Base-by-base conservation (phyloP, 2,888 invertebrate species). In the Teinopalpus imperialis region DNA sequence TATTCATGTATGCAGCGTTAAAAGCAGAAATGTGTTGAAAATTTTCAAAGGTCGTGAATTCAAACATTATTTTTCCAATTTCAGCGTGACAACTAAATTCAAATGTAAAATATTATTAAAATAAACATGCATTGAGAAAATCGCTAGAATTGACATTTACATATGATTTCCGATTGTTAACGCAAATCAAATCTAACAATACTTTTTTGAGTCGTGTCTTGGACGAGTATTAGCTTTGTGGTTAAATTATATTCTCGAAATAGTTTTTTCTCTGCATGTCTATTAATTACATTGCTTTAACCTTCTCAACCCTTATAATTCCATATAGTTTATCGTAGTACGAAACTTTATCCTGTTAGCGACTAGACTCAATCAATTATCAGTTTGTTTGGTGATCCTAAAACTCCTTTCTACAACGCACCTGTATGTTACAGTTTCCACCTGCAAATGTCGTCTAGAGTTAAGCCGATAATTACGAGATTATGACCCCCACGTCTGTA, bases 391-490 rank as follows among this genome's bases (percentile, higher is more conserved):
- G 63, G 59, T 66, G 69, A 69, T 66, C 63, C 69, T 68, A 63
- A 72, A 77, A 69, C 56, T 57, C 52, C 48, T 53, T 50, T 34
- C 8, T 50, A 47, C 43, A 54, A 57, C 56, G 59, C 68, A 72
- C 74, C 70, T 70, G 69, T 41, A 44, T 57, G 60, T 57, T 66
- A 69, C 69, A 64, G 63, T 70, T 68, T 66, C 74, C 79, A 81
- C 85, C 85, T 86, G 85, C 72, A 68, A 80, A 75, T 79, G 85
- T 76, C 80, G 81, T 81, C 82, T 83, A 66, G 76, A 78, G 83
- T 75, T 87, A 86, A 87, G 86, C 83, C 75, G 87, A 86, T 87
- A 87, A 87, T 87, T 86, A 86, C 74, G 61, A 83, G 87, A 87
- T 87, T 86, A 85, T 73, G 56, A 68, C 67, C 67, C 70, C 67